Percentiles rank a stretch among this genome's conserved stretches.
Conservation (phyloP, 2,888 invertebrate genomes). For the Sabatieria punctata region DNA sequence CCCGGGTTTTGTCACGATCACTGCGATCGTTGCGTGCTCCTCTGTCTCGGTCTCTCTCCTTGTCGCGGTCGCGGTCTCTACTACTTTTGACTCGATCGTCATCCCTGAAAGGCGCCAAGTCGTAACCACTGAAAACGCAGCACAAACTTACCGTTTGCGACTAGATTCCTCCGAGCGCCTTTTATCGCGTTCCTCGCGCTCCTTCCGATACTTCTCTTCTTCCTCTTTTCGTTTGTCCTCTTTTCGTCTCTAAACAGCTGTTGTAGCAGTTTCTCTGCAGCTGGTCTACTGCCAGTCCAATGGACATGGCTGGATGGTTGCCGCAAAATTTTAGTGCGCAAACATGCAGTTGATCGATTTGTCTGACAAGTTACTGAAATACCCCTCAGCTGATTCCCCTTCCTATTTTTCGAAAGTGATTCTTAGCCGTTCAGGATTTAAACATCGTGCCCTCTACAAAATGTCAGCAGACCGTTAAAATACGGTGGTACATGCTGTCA, state of each 20-base stretch:
- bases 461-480: background rate
- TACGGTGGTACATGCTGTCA: background rate
- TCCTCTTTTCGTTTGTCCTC: constrained; percentile 1
- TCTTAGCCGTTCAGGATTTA: no score
- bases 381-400: no score
- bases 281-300: no score
- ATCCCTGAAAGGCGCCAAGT: no score
- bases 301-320: no score
- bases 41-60: background rate
- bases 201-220: constrained; percentile 6
- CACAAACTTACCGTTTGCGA: background rate
- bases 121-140: background rate
- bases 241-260: constrained; percentile 2
- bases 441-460: no score
- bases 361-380: no score
- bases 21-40: background rate
- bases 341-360: no score
- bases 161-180: background rate
- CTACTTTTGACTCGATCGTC: background rate
- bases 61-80: constrained; percentile 4
- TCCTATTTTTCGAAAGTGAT: no score
- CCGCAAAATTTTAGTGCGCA: no score
- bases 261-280: no score
- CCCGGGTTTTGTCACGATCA: background rate
- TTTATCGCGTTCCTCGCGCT: constrained; percentile 7